These are phyloP conservation scores for Taeniopygia guttata DNA, from an alignment of 2,797 vertebrate species.

Conservation along the genomic window DNA sequence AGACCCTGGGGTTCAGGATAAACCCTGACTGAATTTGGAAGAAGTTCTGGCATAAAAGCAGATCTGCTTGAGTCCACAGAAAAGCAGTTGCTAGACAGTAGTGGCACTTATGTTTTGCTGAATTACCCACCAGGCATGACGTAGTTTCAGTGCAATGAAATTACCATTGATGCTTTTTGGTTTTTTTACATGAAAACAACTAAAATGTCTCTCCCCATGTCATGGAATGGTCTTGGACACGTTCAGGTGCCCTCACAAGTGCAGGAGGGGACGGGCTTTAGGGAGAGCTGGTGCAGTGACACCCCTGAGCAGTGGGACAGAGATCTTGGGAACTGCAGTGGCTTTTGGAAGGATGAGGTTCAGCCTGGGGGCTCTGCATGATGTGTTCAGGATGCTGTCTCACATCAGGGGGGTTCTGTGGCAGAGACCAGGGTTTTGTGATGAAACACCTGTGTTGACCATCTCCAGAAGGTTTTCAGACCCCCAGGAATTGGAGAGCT, in stretches of 20 bases:
- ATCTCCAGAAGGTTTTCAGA: background rate
- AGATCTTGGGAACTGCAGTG: rapidly evolving
- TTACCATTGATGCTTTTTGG: background rate
- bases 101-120: background rate
- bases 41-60: background rate
- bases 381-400: background rate
- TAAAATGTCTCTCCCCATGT: background rate
- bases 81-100: background rate
- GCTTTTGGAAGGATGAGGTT: background rate
- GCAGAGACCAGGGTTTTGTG: background rate
- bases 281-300: background rate
- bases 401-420: background rate
- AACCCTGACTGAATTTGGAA: background rate
- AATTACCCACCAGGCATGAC: background rate
- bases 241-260: too few relatives aligned
- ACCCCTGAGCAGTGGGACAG: background rate
- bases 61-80: background rate
- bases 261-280: background rate
- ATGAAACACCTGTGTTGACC: background rate
- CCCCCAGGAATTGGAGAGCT: background rate
- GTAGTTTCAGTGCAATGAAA: background rate
- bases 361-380: background rate
- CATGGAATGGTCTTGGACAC: background rate
- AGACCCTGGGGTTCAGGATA: background rate
- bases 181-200: background rate